Base-by-base conservation (phyloP, 1,140 invertebrate genomes). In the Drosophila biarmipes region DNA sequence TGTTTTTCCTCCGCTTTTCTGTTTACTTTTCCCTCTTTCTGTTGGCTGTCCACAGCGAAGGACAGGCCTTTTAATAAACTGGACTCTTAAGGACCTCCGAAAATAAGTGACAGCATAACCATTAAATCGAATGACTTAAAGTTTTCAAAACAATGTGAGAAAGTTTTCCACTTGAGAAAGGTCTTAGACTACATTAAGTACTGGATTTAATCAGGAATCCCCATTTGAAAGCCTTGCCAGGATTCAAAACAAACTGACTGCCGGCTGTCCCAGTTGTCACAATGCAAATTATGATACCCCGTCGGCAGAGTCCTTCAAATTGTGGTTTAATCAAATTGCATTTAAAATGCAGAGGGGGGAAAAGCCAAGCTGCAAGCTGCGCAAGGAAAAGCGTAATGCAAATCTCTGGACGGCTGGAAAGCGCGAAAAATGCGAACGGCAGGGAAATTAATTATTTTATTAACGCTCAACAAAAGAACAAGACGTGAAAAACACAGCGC, bases 271-370 rank as follows among this genome's bases (percentile, higher is more conserved):
- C 43, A 34, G 62, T 59, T 80, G 55, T 38, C 71, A 56, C 57
- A 58, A 54, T 54, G 54, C 46, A 84, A 78, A 78, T 71, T 71
- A 71, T 52, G 24, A 24, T 24, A 27, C 14, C 17, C 17, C 21
- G 67, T 29, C 27, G 24, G 5, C 27, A 29, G 59, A 66, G 37
- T 45, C 40, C 35, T 53, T 57, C 46, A 66, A 55, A 66, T 52
- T 75, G 59, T 29, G 72, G 59, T 45, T 75, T 75, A 75, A 75
- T 75, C 37, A 56, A 74, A 64, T 74, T 74, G 72, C 72, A 74
- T 66, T 74, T 52, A 40, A 49, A 55, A 53, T 62, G 63, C 63
- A 69, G 27, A 55, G n/a, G 19, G 24, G 29, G 27, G 29, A 24
- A n/a, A 15, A 37, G 29, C 15, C 14, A n/a, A 35, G 29, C 27